Percentiles rank a stretch among this genome's conserved stretches.
Evolutionary conservation across 2,888 invertebrate genomes (phyloP).

Genomic region (Keiferia lycopersicella): DNA sequence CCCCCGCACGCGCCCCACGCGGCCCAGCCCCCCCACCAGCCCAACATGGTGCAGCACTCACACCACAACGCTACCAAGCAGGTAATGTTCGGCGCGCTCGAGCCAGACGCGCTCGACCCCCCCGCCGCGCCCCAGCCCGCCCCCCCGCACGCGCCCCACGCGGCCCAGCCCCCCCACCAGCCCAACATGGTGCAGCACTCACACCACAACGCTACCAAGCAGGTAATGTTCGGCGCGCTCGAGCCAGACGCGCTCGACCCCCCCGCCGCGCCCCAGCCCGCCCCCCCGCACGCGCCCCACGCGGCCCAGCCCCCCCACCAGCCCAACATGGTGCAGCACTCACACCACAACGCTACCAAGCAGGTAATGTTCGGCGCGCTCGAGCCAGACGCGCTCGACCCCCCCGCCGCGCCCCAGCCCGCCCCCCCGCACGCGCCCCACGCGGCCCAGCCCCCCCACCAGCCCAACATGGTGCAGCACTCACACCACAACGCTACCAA

Average conservation of each 20-base stretch:
- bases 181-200: neutral
- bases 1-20: constrained; percentile 32
- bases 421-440: too few relatives aligned
- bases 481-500: neutral
- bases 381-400: too few relatives aligned
- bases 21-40: neutral
- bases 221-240: constrained; percentile 85
- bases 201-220: neutral
- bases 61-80: neutral
- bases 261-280: too few relatives aligned
- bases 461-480: neutral
- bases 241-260: too few relatives aligned
- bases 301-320: too few relatives aligned
- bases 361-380: constrained; percentile 84
- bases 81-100: constrained; percentile 89
- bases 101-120: constrained; percentile 65
- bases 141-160: constrained; percentile 33
- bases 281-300: too few relatives aligned
- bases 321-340: neutral
- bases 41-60: neutral
- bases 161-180: constrained; percentile 4
- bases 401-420: too few relatives aligned
- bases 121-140: constrained; percentile 36
- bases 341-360: neutral
- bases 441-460: too few relatives aligned